phyloP scores from a whole-genome alignment of 1,140 invertebrate genomes.

The Dysdera silvatica region DNA sequence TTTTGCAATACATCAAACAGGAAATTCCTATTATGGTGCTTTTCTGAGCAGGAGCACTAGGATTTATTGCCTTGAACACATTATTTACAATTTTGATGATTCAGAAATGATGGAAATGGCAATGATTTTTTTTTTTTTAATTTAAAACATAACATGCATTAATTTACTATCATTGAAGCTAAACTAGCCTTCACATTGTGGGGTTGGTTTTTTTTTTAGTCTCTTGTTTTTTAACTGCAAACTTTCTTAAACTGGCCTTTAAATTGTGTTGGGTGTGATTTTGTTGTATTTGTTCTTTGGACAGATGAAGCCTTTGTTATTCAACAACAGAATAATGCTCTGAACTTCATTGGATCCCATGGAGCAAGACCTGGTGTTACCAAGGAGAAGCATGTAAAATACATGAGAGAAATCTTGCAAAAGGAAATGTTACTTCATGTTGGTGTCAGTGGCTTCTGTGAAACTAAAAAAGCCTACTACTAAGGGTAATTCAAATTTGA shows the following conservation, averaged over 20 bases:
- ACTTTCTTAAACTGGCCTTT: too few relatives aligned
- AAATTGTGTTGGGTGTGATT: too few relatives aligned
- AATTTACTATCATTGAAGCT: too few relatives aligned
- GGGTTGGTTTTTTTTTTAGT: too few relatives aligned
- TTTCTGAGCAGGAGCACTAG: slow-evolving; percentile 88
- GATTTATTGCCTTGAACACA: slow-evolving; percentile 95
- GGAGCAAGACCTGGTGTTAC: slow-evolving; percentile 95
- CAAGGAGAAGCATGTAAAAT: slow-evolving; percentile 97
- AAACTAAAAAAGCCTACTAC: slow-evolving; percentile 98
- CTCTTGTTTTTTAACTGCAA: too few relatives aligned
- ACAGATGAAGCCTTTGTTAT: slow-evolving; percentile 94
- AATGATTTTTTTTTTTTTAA: not conserved
- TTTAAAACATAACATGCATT: too few relatives aligned
- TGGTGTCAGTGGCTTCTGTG: slow-evolving; percentile 96
- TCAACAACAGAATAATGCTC: slow-evolving; percentile 95
- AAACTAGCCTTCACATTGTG: too few relatives aligned
- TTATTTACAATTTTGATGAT: slow-evolving; percentile 98
- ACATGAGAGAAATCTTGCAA: slow-evolving; percentile 96
- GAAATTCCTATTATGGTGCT: slow-evolving; percentile 99
- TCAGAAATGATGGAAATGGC: slow-evolving; percentile 99
- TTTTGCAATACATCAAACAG: slow-evolving; percentile 96
- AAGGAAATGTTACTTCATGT: slow-evolving; percentile 99
- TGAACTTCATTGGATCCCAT: slow-evolving; percentile 95
- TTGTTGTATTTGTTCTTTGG: slow-evolving; percentile 4
- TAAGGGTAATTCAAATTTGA: slow-evolving; percentile 55